Evolutionary conservation across 2,888 invertebrate genomes (phyloP), one percentile per base, ranked within the genome.

Genomic region (Morinoia aosen): DNA sequence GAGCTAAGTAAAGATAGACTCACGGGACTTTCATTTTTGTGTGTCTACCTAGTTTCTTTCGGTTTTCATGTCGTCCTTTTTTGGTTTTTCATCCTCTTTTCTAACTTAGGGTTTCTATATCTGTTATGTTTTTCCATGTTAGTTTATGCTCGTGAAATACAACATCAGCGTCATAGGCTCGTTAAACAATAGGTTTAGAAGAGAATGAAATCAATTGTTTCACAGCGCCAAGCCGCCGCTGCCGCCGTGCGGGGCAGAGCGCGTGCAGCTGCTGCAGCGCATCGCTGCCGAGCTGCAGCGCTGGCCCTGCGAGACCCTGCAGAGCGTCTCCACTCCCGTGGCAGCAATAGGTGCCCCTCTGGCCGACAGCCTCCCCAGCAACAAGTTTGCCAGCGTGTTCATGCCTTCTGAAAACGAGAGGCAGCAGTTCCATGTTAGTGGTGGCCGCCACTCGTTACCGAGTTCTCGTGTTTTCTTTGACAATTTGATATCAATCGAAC

Each of bases 211-310:
- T n/a, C n/a, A n/a, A n/a, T n/a, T n/a, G n/a, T n/a, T n/a, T 76
- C 10, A 33, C 76, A 76, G 76, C 0, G 19, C 19, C 33, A 93
- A 93, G 25, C 93, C 93, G 14, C 93, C 93, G n/a, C n/a, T 93
- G 57, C 93, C 93, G 12, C 93, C 93, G 93, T 93, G 93, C 48
- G 93, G 93, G n/a, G 57, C 93, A 16, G 93, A 93, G 57, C 93
- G 93, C 12, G 57, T 93, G 19, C 57, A 57, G 57, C 93, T 93
- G 56, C 56, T 93, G 93, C 93, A 93, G n/a, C 93, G 93, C 93
- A 93, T 93, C 39, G 14, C 93, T 33, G 93, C 56, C 25, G 93
- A 93, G 57, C n/a, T 93, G 33, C 48, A n/a, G 56, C n/a, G 57
- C 48, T 93, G 93, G 93, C 93, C 93, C 3, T 56, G 57, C 93